Evolutionary conservation across 2,113 vertebrate genomes (phyloP), one percentile per base, ranked within the genome.

Genomic region (Bambusicola thoracicus): DNA sequence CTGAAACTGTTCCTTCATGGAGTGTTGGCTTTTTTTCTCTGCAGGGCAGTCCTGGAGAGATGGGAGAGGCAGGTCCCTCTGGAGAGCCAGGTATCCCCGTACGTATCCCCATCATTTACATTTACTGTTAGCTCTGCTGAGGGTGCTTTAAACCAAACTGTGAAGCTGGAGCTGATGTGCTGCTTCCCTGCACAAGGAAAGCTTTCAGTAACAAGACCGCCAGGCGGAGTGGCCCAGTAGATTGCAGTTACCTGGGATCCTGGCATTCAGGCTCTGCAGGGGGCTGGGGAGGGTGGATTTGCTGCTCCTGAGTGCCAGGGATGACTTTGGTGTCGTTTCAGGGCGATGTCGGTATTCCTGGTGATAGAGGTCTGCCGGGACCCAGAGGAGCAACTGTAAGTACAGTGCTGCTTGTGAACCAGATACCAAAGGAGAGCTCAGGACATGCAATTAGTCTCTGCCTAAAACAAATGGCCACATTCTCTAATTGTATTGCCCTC

Each of bases 1-100:
- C n/a, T 73, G 70, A 24, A 51, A 34, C 40, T 46, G 4, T 8
- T n/a, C 7, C 55, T 61, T 67, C 4, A 75, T 4, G 5, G 13
- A 88, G 13, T 5, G 7, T 89, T 53, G 78, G 27, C 27, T 56
- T 65, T 59, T 59, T 49, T 36, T 24, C 72, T 41, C 65, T 65
- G 15, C 94, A 99, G 99, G 99, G 99, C 87, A 97, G 96, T 84
- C 62, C 95, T 43, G 99, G 99, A 72, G 98, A 99, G 92, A 62
- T 96, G 93, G 99, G 99, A 36, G 98, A 99, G 90, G 97, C 98
- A 0, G 99, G 99, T 75, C 99, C 99, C 56, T 98, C 98, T 32
- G 99, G 99, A 98, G 99, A 99, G 97, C 99, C 99, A 82, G 99
- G 99, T 96, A 97, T 99, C 97, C 99, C 99, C 89, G 99, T 99